These are phyloP conservation scores for Podilymbus podiceps DNA, from an alignment of 2,113 vertebrate genomes.

Conservation along the genomic window DNA sequence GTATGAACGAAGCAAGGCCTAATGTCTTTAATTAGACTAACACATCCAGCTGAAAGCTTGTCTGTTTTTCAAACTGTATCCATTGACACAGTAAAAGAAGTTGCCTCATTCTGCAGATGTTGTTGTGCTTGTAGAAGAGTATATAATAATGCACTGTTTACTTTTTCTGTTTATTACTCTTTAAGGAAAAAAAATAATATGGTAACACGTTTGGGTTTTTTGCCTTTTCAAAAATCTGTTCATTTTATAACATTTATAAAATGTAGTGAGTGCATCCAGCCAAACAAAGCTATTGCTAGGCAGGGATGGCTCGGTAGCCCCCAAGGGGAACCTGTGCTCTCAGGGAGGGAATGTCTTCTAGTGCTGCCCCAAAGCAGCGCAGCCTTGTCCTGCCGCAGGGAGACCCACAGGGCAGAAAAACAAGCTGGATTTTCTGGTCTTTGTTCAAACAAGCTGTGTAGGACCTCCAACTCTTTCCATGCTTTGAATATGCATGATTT, in stretches of 20 bases:
- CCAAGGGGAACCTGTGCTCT: not conserved
- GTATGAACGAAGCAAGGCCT: not conserved
- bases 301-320: not conserved
- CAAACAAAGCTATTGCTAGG: not conserved
- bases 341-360: not conserved
- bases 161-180: not conserved
- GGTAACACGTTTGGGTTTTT: too few relatives aligned
- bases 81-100: not conserved
- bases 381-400: rapidly evolving
- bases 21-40: not conserved
- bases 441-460: not conserved
- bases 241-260: not conserved
- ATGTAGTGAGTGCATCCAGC: not conserved
- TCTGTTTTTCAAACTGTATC: not conserved
- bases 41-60: not conserved
- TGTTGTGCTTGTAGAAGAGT: not conserved
- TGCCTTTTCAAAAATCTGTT: not conserved
- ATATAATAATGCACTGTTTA: not conserved
- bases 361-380: rapidly evolving
- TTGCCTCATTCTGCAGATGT: not conserved
- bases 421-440: not conserved
- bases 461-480: not conserved
- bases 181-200: not conserved
- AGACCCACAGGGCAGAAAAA: not conserved
- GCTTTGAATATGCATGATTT: not conserved